Conservation (phyloP, 2,113 vertebrate species). For the Gavia stellata region DNA sequence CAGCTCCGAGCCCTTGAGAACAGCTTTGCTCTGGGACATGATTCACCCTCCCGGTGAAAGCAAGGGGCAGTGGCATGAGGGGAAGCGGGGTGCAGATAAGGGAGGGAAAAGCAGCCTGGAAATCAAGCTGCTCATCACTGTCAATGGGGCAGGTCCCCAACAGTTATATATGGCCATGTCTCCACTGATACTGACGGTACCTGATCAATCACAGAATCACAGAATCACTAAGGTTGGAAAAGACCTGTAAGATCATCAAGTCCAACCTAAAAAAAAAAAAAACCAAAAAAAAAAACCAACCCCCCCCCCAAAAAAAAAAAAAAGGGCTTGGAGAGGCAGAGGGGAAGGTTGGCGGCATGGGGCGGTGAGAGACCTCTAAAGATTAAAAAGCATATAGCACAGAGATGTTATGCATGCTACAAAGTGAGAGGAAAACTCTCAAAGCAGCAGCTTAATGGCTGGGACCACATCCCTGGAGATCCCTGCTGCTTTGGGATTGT, state of each 20-base stretch:
- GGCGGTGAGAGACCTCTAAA: background rate
- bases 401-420: background rate
- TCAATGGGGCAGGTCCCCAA: background rate
- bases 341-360: fast-evolving
- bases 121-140: background rate
- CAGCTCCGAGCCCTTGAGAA: background rate
- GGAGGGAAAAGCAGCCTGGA: background rate
- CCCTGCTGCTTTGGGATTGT: background rate
- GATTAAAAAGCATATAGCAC: background rate
- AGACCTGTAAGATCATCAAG: too few species aligned
- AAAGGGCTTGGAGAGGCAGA: background rate
- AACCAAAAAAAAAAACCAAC: too few species aligned
- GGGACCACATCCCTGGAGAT: background rate
- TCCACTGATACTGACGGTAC: background rate
- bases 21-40: background rate
- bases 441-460: background rate
- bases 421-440: background rate
- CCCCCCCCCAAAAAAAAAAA: too few species aligned
- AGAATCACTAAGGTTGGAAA: too few species aligned
- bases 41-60: background rate
- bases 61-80: background rate
- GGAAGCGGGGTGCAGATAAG: background rate
- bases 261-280: too few species aligned
- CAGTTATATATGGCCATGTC: fast-evolving
- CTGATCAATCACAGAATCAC: too few species aligned